phyloP scores from a whole-genome alignment of 2,113 vertebrate genomes.

The Ascaphus truei region DNA sequence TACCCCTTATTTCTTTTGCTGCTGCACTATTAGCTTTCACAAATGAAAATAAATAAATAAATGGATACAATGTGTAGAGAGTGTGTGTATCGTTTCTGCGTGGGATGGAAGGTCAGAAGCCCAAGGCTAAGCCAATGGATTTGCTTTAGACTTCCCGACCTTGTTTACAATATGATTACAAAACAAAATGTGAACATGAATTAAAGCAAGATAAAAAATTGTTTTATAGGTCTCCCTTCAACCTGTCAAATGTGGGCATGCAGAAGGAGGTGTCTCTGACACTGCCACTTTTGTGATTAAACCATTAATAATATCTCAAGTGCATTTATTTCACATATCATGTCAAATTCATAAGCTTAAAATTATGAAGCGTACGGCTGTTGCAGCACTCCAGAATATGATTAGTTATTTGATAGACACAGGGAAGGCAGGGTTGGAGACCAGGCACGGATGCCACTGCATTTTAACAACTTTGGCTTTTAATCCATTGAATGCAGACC shows the following conservation, averaged over 20 bases:
- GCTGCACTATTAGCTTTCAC: no score
- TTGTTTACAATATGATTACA: not conserved
- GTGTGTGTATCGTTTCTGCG: not conserved
- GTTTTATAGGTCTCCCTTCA: not conserved
- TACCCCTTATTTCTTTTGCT: no score
- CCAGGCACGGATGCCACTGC: not conserved
- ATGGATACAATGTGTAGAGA: no score
- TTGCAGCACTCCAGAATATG: not conserved
- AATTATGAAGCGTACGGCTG: conserved; percentile 7
- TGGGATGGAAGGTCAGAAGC: not conserved
- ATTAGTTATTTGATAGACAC: conserved; percentile 17
- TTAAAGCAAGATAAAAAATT: not conserved
- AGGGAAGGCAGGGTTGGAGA: not conserved
- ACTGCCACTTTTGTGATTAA: conserved; percentile 7
- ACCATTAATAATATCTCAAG: conserved; percentile 9
- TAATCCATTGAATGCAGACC: no score
- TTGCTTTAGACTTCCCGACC: not conserved
- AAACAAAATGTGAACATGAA: not conserved
- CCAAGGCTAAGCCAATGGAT: not conserved
- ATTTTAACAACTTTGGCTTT: not conserved
- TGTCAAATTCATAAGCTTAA: conserved; percentile 19
- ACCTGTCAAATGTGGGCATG: not conserved
- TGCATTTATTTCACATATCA: conserved; percentile 19
- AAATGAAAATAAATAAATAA: no score
- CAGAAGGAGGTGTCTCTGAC: conserved; percentile 7